Evolutionary conservation across 2,888 invertebrate genomes (phyloP).

Genomic region (Noctua pronuba): DNA sequence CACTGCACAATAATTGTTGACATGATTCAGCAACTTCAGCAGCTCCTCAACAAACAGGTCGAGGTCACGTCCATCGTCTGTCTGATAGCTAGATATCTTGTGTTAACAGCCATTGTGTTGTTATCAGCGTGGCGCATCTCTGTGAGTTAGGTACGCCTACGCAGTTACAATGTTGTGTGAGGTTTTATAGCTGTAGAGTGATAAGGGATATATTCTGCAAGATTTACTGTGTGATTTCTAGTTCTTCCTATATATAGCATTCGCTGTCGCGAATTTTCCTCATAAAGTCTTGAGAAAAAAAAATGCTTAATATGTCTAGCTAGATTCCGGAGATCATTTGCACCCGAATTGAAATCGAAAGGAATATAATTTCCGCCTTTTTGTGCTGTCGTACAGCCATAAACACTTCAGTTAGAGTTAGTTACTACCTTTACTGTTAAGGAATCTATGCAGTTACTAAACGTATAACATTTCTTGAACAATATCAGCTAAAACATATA

Average conservation of each 20-base stretch:
- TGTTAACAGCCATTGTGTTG: slow-evolving; percentile 60
- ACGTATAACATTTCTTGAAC: not conserved
- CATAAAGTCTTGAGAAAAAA: not conserved
- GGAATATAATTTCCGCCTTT: not conserved
- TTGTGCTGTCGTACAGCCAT: not conserved
- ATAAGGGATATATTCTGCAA: slow-evolving; percentile 3
- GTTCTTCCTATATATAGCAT: not conserved
- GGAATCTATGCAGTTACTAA: not conserved
- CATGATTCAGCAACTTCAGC: slow-evolving; percentile 17
- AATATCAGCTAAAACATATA: not conserved
- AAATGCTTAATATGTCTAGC: too few species aligned
- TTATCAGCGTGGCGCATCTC: slow-evolving; percentile 57
- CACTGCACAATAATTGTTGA: slow-evolving; percentile 8
- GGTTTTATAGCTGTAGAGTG: not conserved
- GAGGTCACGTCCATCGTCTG: slow-evolving; percentile 51
- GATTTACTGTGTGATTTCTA: not conserved
- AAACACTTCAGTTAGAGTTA: not conserved
- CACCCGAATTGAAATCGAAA: not conserved
- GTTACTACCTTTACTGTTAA: not conserved
- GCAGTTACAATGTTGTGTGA: slow-evolving; percentile 12
- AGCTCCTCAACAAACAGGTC: slow-evolving; percentile 45
- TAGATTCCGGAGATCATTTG: not conserved
- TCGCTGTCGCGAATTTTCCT: too few species aligned
- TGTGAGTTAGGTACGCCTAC: slow-evolving; percentile 36
- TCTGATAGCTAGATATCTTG: slow-evolving; percentile 26